Conservation (phyloP, 2,888 invertebrate genomes). For the Caenorhabditis sulstoni region DNA sequence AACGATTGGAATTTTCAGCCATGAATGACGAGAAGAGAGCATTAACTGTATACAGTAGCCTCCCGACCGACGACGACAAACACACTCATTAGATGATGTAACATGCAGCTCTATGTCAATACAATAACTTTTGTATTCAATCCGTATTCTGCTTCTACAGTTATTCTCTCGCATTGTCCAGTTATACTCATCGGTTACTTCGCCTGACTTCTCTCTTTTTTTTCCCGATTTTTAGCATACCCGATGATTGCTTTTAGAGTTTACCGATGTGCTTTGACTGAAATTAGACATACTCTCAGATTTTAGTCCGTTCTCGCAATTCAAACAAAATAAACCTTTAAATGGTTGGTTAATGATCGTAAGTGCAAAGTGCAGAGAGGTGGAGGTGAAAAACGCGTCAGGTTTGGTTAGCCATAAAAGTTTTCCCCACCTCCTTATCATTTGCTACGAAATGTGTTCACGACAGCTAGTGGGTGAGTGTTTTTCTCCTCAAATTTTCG, state of each 20-base stretch:
- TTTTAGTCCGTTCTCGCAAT: conserved; percentile 40
- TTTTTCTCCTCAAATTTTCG: conserved; percentile 23
- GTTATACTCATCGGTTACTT: conserved; percentile 33
- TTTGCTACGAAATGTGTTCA: conserved; percentile 59
- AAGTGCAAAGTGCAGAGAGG: conserved; percentile 14
- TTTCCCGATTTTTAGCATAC: conserved; percentile 6
- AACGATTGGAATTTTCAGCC: conserved; percentile 33
- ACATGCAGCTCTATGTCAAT: neutral
- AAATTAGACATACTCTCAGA: conserved; percentile 31
- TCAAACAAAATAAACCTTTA: conserved; percentile 43
- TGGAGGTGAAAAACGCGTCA: conserved; percentile 26
- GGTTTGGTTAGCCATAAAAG: conserved; percentile 56
- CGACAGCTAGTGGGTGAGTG: conserved; percentile 53
- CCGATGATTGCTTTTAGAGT: conserved; percentile 52
- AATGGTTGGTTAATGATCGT: conserved; percentile 21
- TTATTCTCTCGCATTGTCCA: neutral
- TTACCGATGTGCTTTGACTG: conserved; percentile 51
- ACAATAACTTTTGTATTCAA: neutral
- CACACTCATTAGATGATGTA: conserved; percentile 42
- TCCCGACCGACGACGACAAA: conserved; percentile 60
- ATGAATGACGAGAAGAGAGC: conserved; percentile 58
- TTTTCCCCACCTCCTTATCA: conserved; percentile 54
- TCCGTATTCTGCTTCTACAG: neutral
- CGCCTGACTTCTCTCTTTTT: conserved; percentile 29
- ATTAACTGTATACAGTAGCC: conserved; percentile 57